Percentiles rank a stretch among this genome's conserved stretches.
phyloP scores from a whole-genome alignment of 2,888 invertebrate species.

The Andrena hattorfiana region DNA sequence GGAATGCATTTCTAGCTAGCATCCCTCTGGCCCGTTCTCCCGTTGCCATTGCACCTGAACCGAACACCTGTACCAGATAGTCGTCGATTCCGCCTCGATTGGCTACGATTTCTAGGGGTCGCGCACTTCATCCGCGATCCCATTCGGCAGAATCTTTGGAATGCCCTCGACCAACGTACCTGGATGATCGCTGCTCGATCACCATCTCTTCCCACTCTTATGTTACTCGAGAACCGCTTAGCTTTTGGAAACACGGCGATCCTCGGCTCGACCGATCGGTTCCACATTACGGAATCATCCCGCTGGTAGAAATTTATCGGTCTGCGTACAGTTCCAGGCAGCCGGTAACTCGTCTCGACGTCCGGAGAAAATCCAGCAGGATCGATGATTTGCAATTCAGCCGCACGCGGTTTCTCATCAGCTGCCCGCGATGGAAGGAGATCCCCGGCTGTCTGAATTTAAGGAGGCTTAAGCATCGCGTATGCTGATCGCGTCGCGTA shows the following conservation, averaged over 20 bases:
- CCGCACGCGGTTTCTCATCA: conserved; percentile 32
- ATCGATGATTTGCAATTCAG: conserved; percentile 50
- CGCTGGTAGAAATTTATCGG: conserved; percentile 6
- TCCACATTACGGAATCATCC: no score
- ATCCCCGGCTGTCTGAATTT: neutral
- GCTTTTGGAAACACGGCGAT: neutral
- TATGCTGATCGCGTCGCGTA: conserved; percentile 58
- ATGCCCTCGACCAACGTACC: conserved; percentile 10
- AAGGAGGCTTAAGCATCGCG: conserved; percentile 25
- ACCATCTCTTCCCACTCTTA: neutral
- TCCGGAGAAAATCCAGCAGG: conserved; percentile 8
- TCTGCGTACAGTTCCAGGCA: neutral
- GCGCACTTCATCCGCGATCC: conserved; percentile 68
- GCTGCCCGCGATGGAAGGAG: conserved; percentile 16
- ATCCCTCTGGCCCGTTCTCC: conserved; percentile 52
- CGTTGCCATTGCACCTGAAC: conserved; percentile 65
- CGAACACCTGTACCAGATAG: conserved; percentile 62
- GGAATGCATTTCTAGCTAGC: conserved; percentile 68
- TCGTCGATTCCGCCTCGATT: conserved; percentile 64
- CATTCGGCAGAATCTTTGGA: conserved; percentile 42
- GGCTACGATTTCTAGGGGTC: conserved; percentile 69
- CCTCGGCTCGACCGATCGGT: no score
- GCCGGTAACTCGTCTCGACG: conserved; percentile 42
- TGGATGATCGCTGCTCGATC: conserved; percentile 16
- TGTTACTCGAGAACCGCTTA: neutral